phyloP scores from a whole-genome alignment of 2,113 vertebrate species.

The Colaptes auratus region DNA sequence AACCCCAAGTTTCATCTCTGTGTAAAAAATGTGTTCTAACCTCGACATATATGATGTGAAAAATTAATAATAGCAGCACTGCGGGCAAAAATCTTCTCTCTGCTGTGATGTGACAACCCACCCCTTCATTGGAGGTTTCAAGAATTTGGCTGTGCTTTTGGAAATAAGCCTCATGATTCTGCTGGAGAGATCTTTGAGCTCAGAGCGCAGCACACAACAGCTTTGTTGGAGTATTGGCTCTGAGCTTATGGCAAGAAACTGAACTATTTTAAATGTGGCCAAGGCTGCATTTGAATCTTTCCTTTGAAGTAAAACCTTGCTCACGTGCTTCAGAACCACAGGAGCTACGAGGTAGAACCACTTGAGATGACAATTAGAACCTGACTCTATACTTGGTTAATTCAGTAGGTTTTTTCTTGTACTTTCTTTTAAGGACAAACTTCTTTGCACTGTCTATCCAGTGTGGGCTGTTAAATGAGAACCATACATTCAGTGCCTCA shows the following conservation, averaged over 20 bases:
- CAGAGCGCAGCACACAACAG: not conserved
- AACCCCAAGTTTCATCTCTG: not conserved
- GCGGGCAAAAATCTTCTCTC: not conserved
- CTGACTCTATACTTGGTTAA: not conserved
- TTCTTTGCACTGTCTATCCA: not conserved
- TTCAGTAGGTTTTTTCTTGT: not conserved
- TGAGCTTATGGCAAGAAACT: not conserved
- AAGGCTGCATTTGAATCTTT: not conserved
- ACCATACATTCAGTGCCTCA: not conserved
- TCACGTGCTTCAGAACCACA: not conserved
- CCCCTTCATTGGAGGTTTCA: not conserved
- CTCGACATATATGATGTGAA: not conserved
- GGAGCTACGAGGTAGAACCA: not conserved
- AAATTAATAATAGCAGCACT: slow-evolving; percentile 26
- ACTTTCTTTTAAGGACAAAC: not conserved
- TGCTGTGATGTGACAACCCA: not conserved
- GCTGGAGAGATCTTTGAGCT: not conserved
- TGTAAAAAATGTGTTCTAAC: not conserved
- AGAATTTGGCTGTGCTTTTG: not conserved
- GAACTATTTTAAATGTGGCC: not conserved
- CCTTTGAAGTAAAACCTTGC: not conserved
- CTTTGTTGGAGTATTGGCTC: not conserved
- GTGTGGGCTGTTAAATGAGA: not conserved
- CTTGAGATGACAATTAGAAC: not conserved
- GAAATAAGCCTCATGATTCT: not conserved